Evolutionary conservation across 2,888 invertebrate species (phyloP).

Genomic region (Drosophila mettleri): DNA sequence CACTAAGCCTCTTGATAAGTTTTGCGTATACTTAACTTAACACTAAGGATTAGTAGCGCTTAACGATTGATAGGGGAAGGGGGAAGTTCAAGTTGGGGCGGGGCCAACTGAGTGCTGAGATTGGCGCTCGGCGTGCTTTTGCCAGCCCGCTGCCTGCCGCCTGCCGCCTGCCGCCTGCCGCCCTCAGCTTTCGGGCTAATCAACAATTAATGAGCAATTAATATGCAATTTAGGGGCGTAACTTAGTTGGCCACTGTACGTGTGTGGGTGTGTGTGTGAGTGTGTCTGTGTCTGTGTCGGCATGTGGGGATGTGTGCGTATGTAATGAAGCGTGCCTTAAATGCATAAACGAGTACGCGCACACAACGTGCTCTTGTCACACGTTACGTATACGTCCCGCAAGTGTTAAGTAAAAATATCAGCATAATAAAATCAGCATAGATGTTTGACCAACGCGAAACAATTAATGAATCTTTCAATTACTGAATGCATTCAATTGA

Average conservation of each 20-base stretch:
- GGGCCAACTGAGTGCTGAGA: conserved; percentile 31
- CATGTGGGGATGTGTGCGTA: conserved; percentile 5
- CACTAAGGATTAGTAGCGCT: conserved; percentile 59
- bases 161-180: background rate
- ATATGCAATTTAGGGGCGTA: conserved; percentile 69
- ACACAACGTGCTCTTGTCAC: conserved; percentile 13
- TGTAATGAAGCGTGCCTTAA: conserved; percentile 53
- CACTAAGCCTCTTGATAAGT: conserved; percentile 61
- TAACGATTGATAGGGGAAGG: conserved; percentile 4
- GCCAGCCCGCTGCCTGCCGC: too few relatives aligned
- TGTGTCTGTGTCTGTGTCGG: too few relatives aligned
- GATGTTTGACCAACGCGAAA: conserved; percentile 16
- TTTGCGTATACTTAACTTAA: conserved; percentile 66
- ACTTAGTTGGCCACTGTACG: conserved; percentile 26
- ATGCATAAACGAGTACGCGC: conserved; percentile 63
- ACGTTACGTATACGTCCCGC: conserved; percentile 21
- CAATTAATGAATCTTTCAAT: conserved; percentile 17
- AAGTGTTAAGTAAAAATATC: background rate
- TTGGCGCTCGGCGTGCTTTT: conserved; percentile 31
- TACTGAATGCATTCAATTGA: conserved; percentile 13
- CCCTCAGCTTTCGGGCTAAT: conserved; percentile 63
- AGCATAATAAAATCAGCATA: conserved; percentile 14
- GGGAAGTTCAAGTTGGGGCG: background rate
- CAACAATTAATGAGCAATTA: conserved; percentile 79
- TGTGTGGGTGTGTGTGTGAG: background rate